Conservation (phyloP, 2,888 invertebrate genomes). For the Willowsia nigromaculata region DNA sequence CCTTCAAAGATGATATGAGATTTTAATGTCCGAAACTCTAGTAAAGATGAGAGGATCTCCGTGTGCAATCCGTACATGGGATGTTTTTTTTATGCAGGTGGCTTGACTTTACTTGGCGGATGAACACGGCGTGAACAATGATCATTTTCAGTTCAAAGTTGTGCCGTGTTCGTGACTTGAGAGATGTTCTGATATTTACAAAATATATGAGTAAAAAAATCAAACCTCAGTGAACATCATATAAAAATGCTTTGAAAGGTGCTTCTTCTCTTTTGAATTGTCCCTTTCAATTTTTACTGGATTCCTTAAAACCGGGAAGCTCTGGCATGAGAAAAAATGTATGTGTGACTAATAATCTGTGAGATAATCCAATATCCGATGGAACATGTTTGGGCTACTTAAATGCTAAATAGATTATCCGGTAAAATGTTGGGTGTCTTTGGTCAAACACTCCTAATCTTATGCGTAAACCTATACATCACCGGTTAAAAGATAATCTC, state of each 20-base stretch:
- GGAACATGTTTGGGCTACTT: not conserved
- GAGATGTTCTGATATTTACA: slow-evolving; percentile 28
- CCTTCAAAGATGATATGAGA: not conserved
- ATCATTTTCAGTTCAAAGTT: not conserved
- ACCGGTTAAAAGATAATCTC: slow-evolving; percentile 5
- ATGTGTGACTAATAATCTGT: slow-evolving; percentile 12
- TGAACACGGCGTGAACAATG: not conserved
- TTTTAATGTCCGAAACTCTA: no score
- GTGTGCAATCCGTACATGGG: not conserved
- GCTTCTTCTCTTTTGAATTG: no score
- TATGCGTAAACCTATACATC: not conserved
- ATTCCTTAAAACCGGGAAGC: not conserved
- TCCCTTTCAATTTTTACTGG: not conserved
- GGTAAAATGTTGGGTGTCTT: not conserved
- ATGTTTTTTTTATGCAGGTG: slow-evolving; percentile 22
- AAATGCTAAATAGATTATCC: not conserved
- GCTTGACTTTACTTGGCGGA: not conserved
- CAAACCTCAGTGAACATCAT: not conserved
- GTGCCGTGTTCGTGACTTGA: slow-evolving; percentile 11
- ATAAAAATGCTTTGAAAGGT: no score
- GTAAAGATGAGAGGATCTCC: not conserved
- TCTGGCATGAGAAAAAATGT: no score
- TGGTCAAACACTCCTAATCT: not conserved
- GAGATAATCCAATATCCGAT: slow-evolving; percentile 15
- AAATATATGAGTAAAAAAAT: slow-evolving; percentile 11